Evolutionary conservation across 2,888 invertebrate species (phyloP).

Genomic region (Phortica magna): DNA sequence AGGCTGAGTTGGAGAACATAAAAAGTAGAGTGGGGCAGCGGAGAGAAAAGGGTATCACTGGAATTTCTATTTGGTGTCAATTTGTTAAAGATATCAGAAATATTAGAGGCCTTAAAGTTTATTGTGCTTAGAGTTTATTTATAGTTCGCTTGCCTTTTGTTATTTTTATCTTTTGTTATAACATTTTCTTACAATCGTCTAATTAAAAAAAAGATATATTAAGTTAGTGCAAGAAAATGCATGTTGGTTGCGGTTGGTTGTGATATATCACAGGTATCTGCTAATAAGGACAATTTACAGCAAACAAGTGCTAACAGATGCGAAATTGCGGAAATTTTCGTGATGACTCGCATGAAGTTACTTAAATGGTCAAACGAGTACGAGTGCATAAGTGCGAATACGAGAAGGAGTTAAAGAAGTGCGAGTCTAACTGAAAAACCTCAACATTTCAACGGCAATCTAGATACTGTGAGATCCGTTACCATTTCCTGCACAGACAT

Average conservation of each 20-base stretch:
- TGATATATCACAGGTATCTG: slow-evolving; percentile 28
- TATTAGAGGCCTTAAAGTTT: too few relatives aligned
- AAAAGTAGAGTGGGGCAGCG: background rate
- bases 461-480: slow-evolving; percentile 54
- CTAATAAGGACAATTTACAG: slow-evolving; percentile 1
- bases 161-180: too few relatives aligned
- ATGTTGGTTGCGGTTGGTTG: slow-evolving; percentile 12
- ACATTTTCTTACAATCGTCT: too few relatives aligned
- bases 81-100: too few relatives aligned
- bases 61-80: background rate
- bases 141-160: too few relatives aligned
- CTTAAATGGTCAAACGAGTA: slow-evolving; percentile 18
- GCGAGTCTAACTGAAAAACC: slow-evolving; percentile 19
- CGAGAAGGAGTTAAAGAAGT: slow-evolving; percentile 20
- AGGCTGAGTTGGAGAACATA: background rate
- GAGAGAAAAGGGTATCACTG: background rate
- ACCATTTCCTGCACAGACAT: slow-evolving; percentile 50
- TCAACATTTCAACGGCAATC: slow-evolving; percentile 31
- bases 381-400: too few relatives aligned
- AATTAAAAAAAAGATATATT: too few relatives aligned
- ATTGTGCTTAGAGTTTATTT: too few relatives aligned
- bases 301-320: slow-evolving; percentile 63
- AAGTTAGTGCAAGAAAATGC: too few relatives aligned
- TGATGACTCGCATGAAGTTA: slow-evolving; percentile 40
- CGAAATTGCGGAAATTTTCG: slow-evolving; percentile 63